Evolutionary conservation across 2,797 vertebrate genomes (phyloP).

Genomic region (Varecia variegata): DNA sequence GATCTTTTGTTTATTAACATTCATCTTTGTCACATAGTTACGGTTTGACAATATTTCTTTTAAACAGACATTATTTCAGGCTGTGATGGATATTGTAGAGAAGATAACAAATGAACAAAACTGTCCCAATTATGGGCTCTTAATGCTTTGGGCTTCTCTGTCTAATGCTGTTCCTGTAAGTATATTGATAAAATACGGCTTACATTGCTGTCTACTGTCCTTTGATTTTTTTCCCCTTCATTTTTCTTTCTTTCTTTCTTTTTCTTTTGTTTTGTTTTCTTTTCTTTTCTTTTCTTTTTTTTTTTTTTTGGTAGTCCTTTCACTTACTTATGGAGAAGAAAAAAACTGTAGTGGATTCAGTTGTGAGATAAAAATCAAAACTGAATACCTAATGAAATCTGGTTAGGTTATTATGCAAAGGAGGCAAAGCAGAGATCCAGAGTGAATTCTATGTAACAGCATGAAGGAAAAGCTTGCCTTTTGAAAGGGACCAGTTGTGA

Average conservation of each 20-base stretch:
- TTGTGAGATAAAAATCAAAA: not conserved
- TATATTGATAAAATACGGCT: slow-evolving; percentile 47
- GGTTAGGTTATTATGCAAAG: not conserved
- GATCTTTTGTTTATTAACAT: not conserved
- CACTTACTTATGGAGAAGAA: not conserved
- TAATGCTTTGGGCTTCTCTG: slow-evolving; percentile 90
- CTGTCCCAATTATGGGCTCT: slow-evolving; percentile 82
- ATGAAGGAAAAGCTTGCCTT: not conserved
- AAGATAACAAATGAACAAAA: slow-evolving; percentile 65
- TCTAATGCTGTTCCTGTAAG: slow-evolving; percentile 89
- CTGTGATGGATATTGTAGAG: slow-evolving; percentile 81
- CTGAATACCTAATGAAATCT: not conserved
- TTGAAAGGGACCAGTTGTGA: not conserved
- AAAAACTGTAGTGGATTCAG: not conserved
- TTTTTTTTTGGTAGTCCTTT: not conserved
- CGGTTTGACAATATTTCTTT: slow-evolving; percentile 57
- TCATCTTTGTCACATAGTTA: not conserved
- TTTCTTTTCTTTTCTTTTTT: too few relatives aligned
- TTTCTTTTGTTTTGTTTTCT: not conserved
- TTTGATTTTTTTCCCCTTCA: not conserved
- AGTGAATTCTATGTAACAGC: not conserved
- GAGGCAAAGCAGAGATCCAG: not conserved
- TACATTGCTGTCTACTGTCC: not conserved
- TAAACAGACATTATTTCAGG: slow-evolving; percentile 86
- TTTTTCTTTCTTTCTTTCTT: not conserved